Conservation (phyloP, 2,113 vertebrate genomes). For the Oenanthe melanoleuca region DNA sequence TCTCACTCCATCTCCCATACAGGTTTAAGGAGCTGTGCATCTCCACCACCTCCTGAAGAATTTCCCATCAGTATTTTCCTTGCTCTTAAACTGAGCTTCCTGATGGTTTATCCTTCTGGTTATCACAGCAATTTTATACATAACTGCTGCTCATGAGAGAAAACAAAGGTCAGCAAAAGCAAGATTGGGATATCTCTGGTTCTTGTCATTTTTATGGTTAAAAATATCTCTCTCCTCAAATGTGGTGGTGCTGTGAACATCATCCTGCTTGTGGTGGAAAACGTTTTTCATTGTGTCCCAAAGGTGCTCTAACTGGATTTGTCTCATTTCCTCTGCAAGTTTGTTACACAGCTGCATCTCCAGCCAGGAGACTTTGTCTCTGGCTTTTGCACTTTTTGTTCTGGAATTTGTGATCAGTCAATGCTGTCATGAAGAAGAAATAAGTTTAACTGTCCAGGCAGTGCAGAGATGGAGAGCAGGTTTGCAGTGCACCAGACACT, state of each 20-base stretch:
- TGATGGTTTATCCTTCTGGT: slow-evolving; percentile 19
- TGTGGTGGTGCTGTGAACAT: not conserved
- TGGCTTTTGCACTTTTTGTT: slow-evolving; percentile 9
- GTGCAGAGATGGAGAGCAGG: not conserved
- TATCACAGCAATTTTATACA: not conserved
- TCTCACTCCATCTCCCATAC: not conserved
- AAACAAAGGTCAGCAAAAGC: not conserved
- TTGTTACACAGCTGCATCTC: slow-evolving; percentile 39
- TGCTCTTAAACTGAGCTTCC: not conserved
- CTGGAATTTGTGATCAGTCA: not conserved
- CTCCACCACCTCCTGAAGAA: not conserved
- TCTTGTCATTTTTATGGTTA: not conserved
- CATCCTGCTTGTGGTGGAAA: slow-evolving; percentile 17
- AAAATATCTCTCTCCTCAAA: not conserved
- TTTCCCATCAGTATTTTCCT: not conserved
- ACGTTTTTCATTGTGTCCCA: slow-evolving; percentile 34
- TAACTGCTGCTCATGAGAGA: not conserved
- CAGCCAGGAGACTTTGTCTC: not conserved
- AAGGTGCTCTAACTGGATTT: slow-evolving; percentile 55
- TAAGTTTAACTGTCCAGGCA: not conserved
- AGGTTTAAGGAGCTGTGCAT: not conserved
- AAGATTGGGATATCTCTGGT: not conserved
- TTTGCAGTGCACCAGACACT: not conserved
- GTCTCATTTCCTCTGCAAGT: slow-evolving; percentile 53
- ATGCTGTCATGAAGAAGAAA: not conserved